These are phyloP conservation scores for Dendrolimus kikuchii DNA, from an alignment of 1,140 invertebrate genomes.

Conservation along the genomic window DNA sequence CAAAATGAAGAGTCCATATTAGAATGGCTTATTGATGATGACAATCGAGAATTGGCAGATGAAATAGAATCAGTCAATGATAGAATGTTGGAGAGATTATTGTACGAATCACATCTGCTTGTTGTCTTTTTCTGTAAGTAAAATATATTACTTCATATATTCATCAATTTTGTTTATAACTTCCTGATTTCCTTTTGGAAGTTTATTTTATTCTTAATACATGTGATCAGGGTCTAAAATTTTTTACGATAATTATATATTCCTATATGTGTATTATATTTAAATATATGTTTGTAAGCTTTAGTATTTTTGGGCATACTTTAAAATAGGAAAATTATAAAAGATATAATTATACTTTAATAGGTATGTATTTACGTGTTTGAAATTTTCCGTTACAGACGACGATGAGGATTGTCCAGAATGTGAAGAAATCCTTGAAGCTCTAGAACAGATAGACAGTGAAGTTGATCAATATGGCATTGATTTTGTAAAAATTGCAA, in stretches of 20 bases:
- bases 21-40: constrained; percentile 95
- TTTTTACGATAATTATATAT: too few relatives aligned
- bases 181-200: too few relatives aligned
- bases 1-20: constrained; percentile 93
- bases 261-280: too few relatives aligned
- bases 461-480: constrained; percentile 95
- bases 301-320: too few relatives aligned
- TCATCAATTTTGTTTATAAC: too few relatives aligned
- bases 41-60: constrained; percentile 93
- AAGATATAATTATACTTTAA: too few relatives aligned
- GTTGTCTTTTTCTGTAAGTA: constrained; percentile 94
- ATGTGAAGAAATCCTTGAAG: constrained; percentile 90
- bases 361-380: background rate
- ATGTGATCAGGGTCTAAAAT: too few relatives aligned
- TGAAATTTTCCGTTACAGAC: constrained; percentile 71
- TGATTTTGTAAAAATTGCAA: constrained; percentile 95
- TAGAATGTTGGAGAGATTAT: constrained; percentile 89
- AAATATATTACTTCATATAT: constrained; percentile 1
- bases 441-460: constrained; percentile 93
- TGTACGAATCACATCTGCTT: constrained; percentile 90
- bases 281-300: too few relatives aligned
- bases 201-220: too few relatives aligned
- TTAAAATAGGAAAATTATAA: too few relatives aligned
- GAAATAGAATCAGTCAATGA: constrained; percentile 95
- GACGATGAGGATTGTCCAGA: constrained; percentile 94